Evolutionary conservation across 2,888 invertebrate genomes (phyloP).

Genomic region (Coelinius sp.): DNA sequence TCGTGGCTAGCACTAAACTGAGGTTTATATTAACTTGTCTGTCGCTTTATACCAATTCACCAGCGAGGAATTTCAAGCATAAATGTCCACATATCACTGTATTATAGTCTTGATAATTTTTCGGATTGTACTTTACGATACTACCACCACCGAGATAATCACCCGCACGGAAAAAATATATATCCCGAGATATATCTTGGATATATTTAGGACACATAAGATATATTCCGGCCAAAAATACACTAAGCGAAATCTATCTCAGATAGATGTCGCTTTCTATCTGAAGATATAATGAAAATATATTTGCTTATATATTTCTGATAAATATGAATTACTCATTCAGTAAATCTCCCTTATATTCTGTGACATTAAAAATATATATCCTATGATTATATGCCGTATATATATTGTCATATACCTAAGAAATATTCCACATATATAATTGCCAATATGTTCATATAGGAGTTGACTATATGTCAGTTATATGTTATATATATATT

Average conservation of each 20-base stretch:
- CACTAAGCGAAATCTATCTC: not conserved
- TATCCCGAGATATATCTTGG: not conserved
- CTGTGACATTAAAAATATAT: too few species aligned
- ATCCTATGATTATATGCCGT: not conserved
- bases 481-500: not conserved
- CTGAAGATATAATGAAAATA: not conserved
- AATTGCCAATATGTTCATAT: too few species aligned
- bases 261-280: not conserved
- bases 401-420: not conserved
- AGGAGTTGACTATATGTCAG: not conserved
- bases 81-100: too few species aligned
- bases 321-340: not conserved
- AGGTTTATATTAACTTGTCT: too few species aligned
- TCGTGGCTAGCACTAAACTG: too few species aligned
- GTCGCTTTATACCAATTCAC: too few species aligned
- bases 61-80: too few species aligned
- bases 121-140: too few species aligned
- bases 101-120: too few species aligned
- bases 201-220: not conserved
- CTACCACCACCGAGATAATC: too few species aligned
- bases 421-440: not conserved
- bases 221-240: constrained; percentile 1
- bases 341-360: not conserved
- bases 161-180: not conserved
- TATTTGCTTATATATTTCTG: not conserved